These are phyloP conservation scores for Sialia sialis DNA, from an alignment of 2,113 vertebrate species.

Conservation along the genomic window DNA sequence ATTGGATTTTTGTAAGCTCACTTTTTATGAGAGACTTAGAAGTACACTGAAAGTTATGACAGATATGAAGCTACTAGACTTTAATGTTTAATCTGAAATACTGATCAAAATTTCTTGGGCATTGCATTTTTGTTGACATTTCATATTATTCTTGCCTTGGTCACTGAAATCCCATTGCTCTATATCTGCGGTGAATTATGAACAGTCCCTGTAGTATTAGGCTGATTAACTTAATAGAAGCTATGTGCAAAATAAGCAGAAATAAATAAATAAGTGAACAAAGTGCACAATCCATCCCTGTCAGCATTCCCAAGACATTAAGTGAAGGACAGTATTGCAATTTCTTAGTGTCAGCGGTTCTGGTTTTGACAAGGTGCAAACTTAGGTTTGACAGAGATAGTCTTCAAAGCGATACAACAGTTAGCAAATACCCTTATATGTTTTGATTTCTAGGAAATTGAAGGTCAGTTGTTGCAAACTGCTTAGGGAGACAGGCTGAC, in stretches of 20 bases:
- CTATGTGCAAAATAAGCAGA: constrained; percentile 54
- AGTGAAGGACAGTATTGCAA: constrained; percentile 28
- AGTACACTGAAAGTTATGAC: neutral
- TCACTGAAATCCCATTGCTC: neutral
- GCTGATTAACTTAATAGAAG: constrained; percentile 44
- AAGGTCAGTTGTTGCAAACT: constrained; percentile 1
- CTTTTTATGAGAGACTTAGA: neutral
- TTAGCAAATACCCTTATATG: constrained; percentile 30
- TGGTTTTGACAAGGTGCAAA: constrained; percentile 30
- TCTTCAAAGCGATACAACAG: constrained; percentile 1
- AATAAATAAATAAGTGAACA: constrained; percentile 25
- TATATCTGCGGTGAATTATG: neutral
- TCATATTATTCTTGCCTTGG: neutral
- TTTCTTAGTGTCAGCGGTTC: constrained; percentile 2
- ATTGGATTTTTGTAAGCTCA: neutral
- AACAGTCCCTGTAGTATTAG: neutral
- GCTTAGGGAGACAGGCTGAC: constrained; percentile 5
- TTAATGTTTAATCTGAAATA: neutral
- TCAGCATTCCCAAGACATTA: constrained; percentile 30
- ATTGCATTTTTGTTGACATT: neutral
- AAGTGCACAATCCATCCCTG: constrained; percentile 16
- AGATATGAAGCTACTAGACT: neutral
- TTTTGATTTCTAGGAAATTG: constrained; percentile 27
- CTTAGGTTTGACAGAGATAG: constrained; percentile 34
- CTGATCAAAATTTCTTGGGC: neutral